Percentiles rank a stretch among this genome's conserved stretches.
Conservation (phyloP, 2,888 invertebrate genomes). For the Leptothorax acervorum region DNA sequence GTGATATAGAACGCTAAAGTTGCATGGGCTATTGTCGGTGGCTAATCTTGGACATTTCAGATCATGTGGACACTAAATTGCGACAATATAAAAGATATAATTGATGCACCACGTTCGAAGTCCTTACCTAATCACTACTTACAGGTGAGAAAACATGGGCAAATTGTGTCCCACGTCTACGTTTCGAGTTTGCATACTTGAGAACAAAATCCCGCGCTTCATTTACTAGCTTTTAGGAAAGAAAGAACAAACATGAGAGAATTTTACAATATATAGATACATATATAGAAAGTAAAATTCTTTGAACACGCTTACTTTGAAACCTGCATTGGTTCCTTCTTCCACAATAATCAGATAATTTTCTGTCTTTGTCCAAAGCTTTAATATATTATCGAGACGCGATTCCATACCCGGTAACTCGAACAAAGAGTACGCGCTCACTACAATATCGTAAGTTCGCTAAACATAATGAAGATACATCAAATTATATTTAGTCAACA, state of each 20-base stretch:
- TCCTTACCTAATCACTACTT: conserved; percentile 79
- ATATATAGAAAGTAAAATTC: background rate
- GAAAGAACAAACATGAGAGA: conserved; percentile 12
- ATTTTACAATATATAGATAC: conserved; percentile 19
- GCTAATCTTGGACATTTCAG: conserved; percentile 90
- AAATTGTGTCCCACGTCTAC: conserved; percentile 80
- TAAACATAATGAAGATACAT: conserved; percentile 76
- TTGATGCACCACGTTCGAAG: background rate
- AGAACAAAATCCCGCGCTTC: conserved; percentile 95
- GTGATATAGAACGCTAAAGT: conserved; percentile 90
- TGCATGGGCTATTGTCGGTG: conserved; percentile 91
- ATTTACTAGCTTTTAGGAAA: conserved; percentile 87
- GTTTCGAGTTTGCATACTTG: conserved; percentile 83
- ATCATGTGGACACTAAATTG: conserved; percentile 93
- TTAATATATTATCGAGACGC: conserved; percentile 90
- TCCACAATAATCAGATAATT: conserved; percentile 94
- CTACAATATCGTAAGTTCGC: conserved; percentile 92
- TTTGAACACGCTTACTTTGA: conserved; percentile 86
- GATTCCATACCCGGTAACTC: conserved; percentile 90
- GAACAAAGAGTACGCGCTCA: conserved; percentile 93
- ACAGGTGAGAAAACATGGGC: conserved; percentile 93
- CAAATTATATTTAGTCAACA: conserved; percentile 77
- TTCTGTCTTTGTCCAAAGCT: conserved; percentile 95
- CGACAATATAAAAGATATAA: conserved; percentile 4
- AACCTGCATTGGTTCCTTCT: conserved; percentile 93